Evolutionary conservation across 2,113 vertebrate genomes (phyloP).

Genomic region (Toxotes chatareus): DNA sequence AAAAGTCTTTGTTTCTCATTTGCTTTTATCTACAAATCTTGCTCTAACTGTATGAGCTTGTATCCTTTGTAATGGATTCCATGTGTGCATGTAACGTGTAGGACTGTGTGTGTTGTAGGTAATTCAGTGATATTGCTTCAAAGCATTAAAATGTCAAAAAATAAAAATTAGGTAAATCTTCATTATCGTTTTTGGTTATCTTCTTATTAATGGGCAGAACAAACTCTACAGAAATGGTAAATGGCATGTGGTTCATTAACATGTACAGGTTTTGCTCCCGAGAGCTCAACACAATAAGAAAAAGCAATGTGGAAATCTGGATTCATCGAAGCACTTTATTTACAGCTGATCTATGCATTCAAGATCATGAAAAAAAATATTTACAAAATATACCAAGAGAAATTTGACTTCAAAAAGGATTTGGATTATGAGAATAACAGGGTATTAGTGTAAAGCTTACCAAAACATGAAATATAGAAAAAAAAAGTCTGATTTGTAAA

Average conservation of each 20-base stretch:
- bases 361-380: conserved; percentile 54
- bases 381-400: conserved; percentile 57
- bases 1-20: background rate
- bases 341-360: conserved; percentile 56
- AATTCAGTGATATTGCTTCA: background rate
- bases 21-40: background rate
- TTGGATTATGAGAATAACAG: conserved; percentile 8
- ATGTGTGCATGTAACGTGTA: background rate
- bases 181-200: background rate
- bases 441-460: conserved; percentile 45
- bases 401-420: conserved; percentile 29
- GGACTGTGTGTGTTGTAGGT: background rate
- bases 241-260: background rate
- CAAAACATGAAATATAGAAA: conserved; percentile 1
- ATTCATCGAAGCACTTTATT: conserved; percentile 68
- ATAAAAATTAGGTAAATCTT: background rate
- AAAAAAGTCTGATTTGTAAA: conserved; percentile 28
- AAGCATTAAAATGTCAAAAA: conserved; percentile 11
- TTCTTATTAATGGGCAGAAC: background rate
- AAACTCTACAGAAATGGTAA: background rate
- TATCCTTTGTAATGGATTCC: background rate
- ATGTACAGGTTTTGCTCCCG: background rate
- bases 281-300: background rate
- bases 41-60: background rate
- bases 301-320: conserved; percentile 4